Base-by-base conservation (phyloP, 1,140 invertebrate genomes). In the Zaprionus capensis region DNA sequence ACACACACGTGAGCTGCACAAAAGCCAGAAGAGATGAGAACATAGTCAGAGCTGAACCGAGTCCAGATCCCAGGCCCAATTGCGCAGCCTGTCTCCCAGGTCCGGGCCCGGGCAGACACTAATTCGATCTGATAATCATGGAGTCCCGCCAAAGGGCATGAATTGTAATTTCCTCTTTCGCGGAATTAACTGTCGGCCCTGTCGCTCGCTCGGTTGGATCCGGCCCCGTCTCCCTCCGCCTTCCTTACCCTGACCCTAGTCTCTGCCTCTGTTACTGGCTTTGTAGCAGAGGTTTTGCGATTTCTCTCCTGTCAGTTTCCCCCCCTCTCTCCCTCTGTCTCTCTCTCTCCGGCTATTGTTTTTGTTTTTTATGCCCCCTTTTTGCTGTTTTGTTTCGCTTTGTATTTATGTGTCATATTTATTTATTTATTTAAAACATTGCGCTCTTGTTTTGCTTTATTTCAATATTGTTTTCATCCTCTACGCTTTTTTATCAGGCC, bases 111-210 rank as follows among this genome's bases (percentile, higher is more conserved):
- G 77, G 73, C 91, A 82, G 81, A 92, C 91, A 90, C 91, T 92
- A 92, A 92, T 92, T 92, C 91, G 91, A 92, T 92, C 87, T 81
- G 91, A 92, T 92, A 92, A 92, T 92, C 82, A 91, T 90, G 88
- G 82, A 88, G 74, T 80, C 71, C 83, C 81, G 91, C 91, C 91
- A 91, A 91, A 92, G 91, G 91, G 91, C 91, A 92, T 82, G 85
- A 92, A 92, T 91, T 92, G 91, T 92, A 92, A 92, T 92, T 92
- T 92, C 91, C 91, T 92, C 79, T 92, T 92, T 92, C 91, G 91
- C 91, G 91, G 88, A 92, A 92, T 92, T 92, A 92, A 91, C 91
- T 92, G 86, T 92, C 91, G 91, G 81, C 69, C 81, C 80, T 78
- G 74, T 76, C 67, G 72, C 57, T 75, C 59, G 46, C 28, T 81